Evolutionary conservation across 37 sponge, comb jelly and placozoan genomes (phyloP).

Genomic region (Haliclona indistincta): DNA sequence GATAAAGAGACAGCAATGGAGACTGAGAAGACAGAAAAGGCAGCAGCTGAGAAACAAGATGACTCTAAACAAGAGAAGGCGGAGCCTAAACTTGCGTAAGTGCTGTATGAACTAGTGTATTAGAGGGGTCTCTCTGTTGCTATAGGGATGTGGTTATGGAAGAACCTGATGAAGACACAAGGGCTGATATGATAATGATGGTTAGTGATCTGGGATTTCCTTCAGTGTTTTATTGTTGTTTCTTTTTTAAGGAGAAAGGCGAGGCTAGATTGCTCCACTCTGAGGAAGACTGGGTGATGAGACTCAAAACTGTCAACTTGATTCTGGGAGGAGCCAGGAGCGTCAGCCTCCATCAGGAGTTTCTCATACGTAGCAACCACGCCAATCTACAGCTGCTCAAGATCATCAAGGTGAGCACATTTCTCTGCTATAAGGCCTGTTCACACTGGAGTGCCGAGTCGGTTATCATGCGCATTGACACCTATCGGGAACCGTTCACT

Average conservation of each 20-base stretch:
- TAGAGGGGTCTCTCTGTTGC: no score
- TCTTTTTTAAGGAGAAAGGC: no score
- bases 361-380: conserved; percentile 93
- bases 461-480: no score
- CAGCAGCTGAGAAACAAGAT: not conserved
- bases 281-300: conserved; percentile 59
- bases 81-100: not conserved
- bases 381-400: conserved; percentile 90
- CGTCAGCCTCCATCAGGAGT: conserved; percentile 83
- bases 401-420: conserved; percentile 80
- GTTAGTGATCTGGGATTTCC: no score
- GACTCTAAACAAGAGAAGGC: not conserved
- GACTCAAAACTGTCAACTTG: conserved; percentile 36
- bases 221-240: no score
- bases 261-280: no score
- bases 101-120: not conserved
- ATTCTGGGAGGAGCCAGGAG: conserved; percentile 89
- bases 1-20: not conserved
- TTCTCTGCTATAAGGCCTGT: not conserved
- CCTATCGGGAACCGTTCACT: no score
- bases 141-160: no score
- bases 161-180: no score
- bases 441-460: no score
- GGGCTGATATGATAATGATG: no score
- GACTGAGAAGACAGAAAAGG: not conserved